Base-by-base conservation (phyloP, 2,797 vertebrate genomes). In the Paguma larvata region DNA sequence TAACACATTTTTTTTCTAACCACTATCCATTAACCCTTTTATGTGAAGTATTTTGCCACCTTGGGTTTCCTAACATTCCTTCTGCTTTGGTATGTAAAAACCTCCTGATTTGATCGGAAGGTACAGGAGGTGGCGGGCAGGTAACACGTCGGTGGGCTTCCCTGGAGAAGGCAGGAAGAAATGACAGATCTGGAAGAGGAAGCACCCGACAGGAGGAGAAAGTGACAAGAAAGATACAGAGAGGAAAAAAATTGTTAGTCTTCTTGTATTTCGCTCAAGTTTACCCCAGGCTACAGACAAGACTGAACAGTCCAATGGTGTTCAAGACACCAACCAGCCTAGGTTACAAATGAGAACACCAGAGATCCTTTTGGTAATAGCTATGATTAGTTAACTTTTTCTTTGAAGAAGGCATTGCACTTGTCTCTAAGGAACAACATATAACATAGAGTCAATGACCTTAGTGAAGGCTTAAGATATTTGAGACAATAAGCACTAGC, bases 11-110 rank as follows among this genome's bases (percentile, higher is more conserved):
- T 70, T 90, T 97, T 91, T 53, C 34, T 75, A 80, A 85, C 79
- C 72, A 84, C 25, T 84, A 32, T 9, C 38, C 53, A 63, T 91
- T 93, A 97, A 85, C 63, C n/a, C 38, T 95, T 94, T 92, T 51
- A 65, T 93, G 44, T 89, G 51, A 78, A 84, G 30, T 46, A 73
- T 82, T 73, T 90, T 88, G 21, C 23, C 48, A 32, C 11, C 4
- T 59, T 63, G 23, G 11, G 15, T 13, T 44, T 85, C 30, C 70
- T 56, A n/a, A 77, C 14, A 63, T 48, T 18, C 2, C 83, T 73
- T 95, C 41, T 84, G 23, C 73, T 79, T 41, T 41, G 10, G 70
- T 34, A 38, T 1, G 48, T 56, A 83, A 34, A 91, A 87, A 19
- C 2, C 16, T 70, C 77, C 25, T 46, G 27, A 53, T 38, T 77